Conservation (phyloP, 2,888 invertebrate genomes). For the Dyspetes luteomarginatus region DNA sequence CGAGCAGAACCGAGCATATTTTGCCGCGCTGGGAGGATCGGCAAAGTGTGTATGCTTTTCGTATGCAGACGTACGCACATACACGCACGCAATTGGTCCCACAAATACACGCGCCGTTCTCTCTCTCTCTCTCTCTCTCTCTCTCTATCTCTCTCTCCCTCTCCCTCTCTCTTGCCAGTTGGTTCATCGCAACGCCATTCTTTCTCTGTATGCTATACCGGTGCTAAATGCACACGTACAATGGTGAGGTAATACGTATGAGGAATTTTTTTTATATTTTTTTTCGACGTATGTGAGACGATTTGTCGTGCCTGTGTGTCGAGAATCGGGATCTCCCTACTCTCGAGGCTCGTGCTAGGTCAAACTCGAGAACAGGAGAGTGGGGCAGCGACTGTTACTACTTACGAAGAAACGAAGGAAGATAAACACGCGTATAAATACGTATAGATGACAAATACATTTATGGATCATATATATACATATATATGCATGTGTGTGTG, state of each 20-base stretch:
- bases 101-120: slow-evolving; percentile 55
- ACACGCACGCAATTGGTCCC: slow-evolving; percentile 43
- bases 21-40: slow-evolving; percentile 38
- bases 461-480: neutral
- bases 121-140: slow-evolving; percentile 27
- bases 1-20: slow-evolving; percentile 3
- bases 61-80: neutral
- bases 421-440: neutral
- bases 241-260: neutral
- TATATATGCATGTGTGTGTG: slow-evolving; percentile 3
- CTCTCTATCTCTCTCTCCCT: slow-evolving; percentile 2
- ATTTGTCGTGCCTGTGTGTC: slow-evolving; percentile 22
- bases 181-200: neutral
- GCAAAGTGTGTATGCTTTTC: slow-evolving; percentile 7
- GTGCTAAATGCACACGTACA: neutral
- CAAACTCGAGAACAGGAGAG: slow-evolving; percentile 17
- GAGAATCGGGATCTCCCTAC: slow-evolving; percentile 46
- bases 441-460: neutral
- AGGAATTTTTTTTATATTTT: slow-evolving; percentile 2
- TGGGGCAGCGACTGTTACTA: slow-evolving; percentile 33
- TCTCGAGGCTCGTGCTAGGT: slow-evolving; percentile 20
- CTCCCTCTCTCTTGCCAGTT: slow-evolving; percentile 13
- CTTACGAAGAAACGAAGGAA: slow-evolving; percentile 10
- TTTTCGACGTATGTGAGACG: neutral
- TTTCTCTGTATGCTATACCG: neutral